Percentiles rank a stretch among this genome's conserved stretches.
These are phyloP conservation scores for Habropoda laboriosa DNA, from an alignment of 1,140 invertebrate genomes.

Conservation along the genomic window DNA sequence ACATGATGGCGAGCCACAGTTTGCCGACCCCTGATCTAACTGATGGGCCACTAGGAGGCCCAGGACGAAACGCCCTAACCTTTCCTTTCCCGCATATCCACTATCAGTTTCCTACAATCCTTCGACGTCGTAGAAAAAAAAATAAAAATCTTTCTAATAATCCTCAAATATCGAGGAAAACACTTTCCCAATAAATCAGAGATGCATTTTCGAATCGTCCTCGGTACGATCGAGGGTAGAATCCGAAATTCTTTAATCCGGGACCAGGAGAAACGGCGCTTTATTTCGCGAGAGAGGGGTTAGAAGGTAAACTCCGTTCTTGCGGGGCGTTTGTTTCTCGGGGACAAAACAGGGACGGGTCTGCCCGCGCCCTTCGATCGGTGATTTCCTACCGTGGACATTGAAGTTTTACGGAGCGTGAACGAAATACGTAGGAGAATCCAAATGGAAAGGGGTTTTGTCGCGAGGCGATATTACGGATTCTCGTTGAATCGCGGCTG, in stretches of 20 bases:
- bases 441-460: slow-evolving; percentile 25
- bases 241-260: slow-evolving; percentile 6
- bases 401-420: slow-evolving; percentile 68
- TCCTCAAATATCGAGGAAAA: too few species aligned
- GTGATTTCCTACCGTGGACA: slow-evolving; percentile 57
- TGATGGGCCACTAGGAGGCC: too few species aligned
- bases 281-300: slow-evolving; percentile 1
- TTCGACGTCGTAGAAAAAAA: too few species aligned
- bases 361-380: slow-evolving; percentile 44
- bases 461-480: slow-evolving; percentile 58
- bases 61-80: too few species aligned
- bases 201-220: too few species aligned
- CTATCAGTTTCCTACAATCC: too few species aligned
- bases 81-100: too few species aligned
- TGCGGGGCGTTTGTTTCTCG: slow-evolving; percentile 48
- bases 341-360: slow-evolving; percentile 24
- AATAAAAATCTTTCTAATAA: too few species aligned
- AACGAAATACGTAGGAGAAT: slow-evolving; percentile 59
- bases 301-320: slow-evolving; percentile 46
- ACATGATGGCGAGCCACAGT: too few species aligned
- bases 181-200: too few species aligned
- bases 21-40: too few species aligned
- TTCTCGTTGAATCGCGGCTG: slow-evolving; percentile 46
- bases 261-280: background rate
- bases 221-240: background rate